Conservation (phyloP, 1,140 invertebrate species). For the Apolygus lucorum region DNA sequence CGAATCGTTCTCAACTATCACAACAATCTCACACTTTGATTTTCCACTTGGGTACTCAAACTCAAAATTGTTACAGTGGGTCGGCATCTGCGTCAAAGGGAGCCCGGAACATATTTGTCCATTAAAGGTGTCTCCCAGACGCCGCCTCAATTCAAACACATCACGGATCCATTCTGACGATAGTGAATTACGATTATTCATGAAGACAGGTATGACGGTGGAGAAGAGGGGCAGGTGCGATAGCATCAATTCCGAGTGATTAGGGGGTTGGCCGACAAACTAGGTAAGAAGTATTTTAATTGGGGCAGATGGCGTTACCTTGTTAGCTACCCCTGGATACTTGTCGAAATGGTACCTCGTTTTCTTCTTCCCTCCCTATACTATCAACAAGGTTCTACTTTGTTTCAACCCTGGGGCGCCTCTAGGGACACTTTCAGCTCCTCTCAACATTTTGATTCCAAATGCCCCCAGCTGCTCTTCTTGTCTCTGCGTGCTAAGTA, state of each 20-base stretch:
- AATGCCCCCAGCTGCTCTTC: neutral
- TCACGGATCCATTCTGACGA: no score
- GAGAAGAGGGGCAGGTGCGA: constrained; percentile 6
- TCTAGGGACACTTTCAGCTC: neutral
- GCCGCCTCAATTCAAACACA: no score
- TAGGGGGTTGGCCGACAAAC: constrained; percentile 19
- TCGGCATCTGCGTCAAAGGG: no score
- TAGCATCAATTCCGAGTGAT: constrained; percentile 11
- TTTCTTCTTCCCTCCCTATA: neutral
- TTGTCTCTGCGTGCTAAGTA: neutral
- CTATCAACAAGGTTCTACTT: neutral
- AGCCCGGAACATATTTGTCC: no score
- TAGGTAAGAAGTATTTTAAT: constrained; percentile 20
- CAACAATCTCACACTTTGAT: no score
- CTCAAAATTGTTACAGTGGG: no score
- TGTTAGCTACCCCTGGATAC: constrained; percentile 18
- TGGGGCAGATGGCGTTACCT: constrained; percentile 6
- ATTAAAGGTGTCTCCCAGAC: no score
- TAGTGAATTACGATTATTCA: neutral
- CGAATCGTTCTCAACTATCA: no score
- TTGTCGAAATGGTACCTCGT: constrained; percentile 11
- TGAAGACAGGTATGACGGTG: neutral
- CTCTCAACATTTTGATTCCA: neutral
- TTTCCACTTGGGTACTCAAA: no score
- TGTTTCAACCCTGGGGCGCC: neutral